Base-by-base conservation (phyloP, 1,140 invertebrate species). In the Drosophila equinoxialis region DNA sequence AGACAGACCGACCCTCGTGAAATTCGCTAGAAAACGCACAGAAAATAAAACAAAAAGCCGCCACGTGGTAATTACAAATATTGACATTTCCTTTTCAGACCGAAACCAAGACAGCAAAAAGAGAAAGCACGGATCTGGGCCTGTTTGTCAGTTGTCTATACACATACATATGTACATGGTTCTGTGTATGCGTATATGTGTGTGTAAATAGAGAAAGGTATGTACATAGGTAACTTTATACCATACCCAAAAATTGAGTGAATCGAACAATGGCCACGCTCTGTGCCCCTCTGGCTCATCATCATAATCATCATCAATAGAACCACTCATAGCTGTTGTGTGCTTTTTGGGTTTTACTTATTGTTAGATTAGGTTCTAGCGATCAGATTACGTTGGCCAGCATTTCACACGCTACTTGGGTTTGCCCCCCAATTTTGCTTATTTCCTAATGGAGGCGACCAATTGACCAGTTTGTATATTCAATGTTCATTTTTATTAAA, bases 341-440 rank as follows among this genome's bases (percentile, higher is more conserved):
- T 48, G 45, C 45, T 48, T 48, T 51, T 51, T 14, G 17, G 45
- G 42, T 45, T 51, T 48, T 51, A 51, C 45, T 51, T 51, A 51
- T 51, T 51, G 45, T 37, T 62, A 42, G 60, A 62, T 62, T 42
- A 62, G 60, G 20, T 30, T 41, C 17, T 13, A 42, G 13, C 39
- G 35, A 62, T 62, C 60, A n/a, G 60, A 42, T 62, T 62, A 62
- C 60, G 7, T 62, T n/a, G 13, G 39, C 39, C 39, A 11, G 59
- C 60, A 62, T 41, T 62, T 62, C 60, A 62, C 60, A 62, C 60
- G 60, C 60, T 62, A 62, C 60, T 62, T 62, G 60, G 37, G 39
- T 48, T 48, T 48, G 45, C 14, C 45, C 20, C 45, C 45, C 17
- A 1, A 2, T 8, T 51, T 23, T 10, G 2, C 37, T 39, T 3